phyloP scores from a whole-genome alignment of 1,140 invertebrate species.

The Acromyrmex heyeri region DNA sequence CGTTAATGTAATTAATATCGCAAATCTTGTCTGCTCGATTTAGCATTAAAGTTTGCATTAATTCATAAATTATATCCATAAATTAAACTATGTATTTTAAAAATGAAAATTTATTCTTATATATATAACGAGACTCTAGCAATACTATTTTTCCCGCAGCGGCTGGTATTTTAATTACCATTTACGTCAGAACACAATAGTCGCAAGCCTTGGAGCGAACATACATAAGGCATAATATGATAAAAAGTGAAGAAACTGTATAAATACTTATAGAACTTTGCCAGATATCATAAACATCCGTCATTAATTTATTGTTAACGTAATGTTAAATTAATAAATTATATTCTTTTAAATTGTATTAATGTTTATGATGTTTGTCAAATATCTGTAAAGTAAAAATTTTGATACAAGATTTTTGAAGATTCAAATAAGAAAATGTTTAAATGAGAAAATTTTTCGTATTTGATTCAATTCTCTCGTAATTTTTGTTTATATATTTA shows the following conservation, averaged over 20 bases:
- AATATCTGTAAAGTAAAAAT: no score
- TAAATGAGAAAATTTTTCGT: no score
- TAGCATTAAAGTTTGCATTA: not conserved
- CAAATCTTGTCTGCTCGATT: not conserved
- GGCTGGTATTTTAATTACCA: conserved; percentile 47
- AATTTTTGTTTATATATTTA: not conserved
- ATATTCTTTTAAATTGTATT: not conserved
- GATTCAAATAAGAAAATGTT: not conserved
- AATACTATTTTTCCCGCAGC: conserved; percentile 6
- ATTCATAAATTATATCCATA: conserved; percentile 24
- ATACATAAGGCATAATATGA: not conserved
- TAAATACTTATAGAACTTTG: conserved; percentile 8
- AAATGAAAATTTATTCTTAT: not conserved
- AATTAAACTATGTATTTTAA: conserved; percentile 8
- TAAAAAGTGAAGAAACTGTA: not conserved
- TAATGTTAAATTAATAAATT: not conserved
- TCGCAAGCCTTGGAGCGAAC: not conserved
- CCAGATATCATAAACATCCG: not conserved
- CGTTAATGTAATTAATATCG: not conserved
- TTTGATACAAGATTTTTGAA: not conserved
- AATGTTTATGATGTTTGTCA: not conserved
- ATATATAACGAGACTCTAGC: conserved; percentile 19
- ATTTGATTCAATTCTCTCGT: not conserved
- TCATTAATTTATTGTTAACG: conserved; percentile 25
- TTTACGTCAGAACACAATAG: conserved; percentile 43